Evolutionary conservation across 2,113 vertebrate genomes (phyloP).

Genomic region (Dryoscopus gambensis): DNA sequence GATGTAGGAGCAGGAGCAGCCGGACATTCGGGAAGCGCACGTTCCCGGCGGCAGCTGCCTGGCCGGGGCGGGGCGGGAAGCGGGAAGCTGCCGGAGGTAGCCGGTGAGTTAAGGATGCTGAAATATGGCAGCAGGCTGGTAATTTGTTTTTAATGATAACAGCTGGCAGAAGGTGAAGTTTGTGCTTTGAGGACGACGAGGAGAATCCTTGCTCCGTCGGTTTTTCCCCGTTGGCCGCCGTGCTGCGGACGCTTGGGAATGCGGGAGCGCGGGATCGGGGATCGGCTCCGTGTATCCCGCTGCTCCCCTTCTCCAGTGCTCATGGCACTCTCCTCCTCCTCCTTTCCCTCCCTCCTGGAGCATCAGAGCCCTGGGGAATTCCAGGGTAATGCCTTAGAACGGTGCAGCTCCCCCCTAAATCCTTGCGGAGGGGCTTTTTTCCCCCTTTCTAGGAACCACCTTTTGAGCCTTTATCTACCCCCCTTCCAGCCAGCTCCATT

Average conservation of each 20-base stretch:
- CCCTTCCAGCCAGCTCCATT: neutral
- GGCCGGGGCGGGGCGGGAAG: neutral
- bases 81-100: neutral
- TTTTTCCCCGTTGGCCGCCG: neutral
- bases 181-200: neutral
- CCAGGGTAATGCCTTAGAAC: neutral
- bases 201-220: neutral
- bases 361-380: neutral
- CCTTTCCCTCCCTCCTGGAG: neutral
- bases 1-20: neutral
- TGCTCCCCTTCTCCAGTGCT: neutral
- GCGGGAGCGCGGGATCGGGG: accelerated
- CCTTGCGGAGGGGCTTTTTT: accelerated
- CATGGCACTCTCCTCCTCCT: neutral
- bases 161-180: slow-evolving; percentile 38
- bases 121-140: neutral
- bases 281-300: accelerated
- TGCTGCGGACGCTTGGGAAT: accelerated
- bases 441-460: neutral
- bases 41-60: neutral
- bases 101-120: neutral
- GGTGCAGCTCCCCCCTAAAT: neutral
- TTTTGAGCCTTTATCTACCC: neutral
- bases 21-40: accelerated
- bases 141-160: slow-evolving; percentile 30